Percentiles rank a stretch among this genome's conserved stretches.
These are phyloP conservation scores for Sinelater perroti DNA, from an alignment of 2,888 invertebrate genomes.

Conservation along the genomic window DNA sequence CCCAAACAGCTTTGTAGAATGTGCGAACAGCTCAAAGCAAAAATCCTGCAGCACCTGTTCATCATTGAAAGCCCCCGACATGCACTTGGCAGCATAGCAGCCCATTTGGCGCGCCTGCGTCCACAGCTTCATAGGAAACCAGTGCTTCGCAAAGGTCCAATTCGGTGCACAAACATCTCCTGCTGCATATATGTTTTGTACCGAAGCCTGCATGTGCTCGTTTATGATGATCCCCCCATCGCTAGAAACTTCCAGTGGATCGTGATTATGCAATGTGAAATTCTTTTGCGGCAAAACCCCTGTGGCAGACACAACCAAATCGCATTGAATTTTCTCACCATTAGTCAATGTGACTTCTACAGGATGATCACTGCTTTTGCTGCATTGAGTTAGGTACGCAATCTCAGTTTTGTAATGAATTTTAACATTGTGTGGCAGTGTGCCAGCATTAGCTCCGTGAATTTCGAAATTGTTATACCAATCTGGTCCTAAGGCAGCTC, in stretches of 20 bases:
- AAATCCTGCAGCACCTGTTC: slow-evolving; percentile 86
- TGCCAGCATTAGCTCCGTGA: slow-evolving; percentile 58
- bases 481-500: slow-evolving; percentile 96
- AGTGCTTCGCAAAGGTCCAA: slow-evolving; percentile 81
- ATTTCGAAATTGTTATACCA: slow-evolving; percentile 83
- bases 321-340: slow-evolving; percentile 77
- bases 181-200: slow-evolving; percentile 86
- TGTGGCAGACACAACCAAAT: slow-evolving; percentile 94
- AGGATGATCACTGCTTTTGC: slow-evolving; percentile 65
- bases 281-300: slow-evolving; percentile 82
- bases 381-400: slow-evolving; percentile 53
- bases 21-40: slow-evolving; percentile 97
- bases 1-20: slow-evolving; percentile 94
- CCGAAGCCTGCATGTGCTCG: slow-evolving; percentile 83
- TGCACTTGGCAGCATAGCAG: slow-evolving; percentile 88
- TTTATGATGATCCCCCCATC: slow-evolving; percentile 90
- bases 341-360: slow-evolving; percentile 79
- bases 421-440: slow-evolving; percentile 61
- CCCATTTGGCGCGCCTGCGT: slow-evolving; percentile 99
- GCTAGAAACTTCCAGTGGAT: slow-evolving; percentile 62
- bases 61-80: slow-evolving; percentile 71
- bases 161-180: slow-evolving; percentile 92
- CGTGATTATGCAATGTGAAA: slow-evolving; percentile 63
- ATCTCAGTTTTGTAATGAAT: slow-evolving; percentile 72
- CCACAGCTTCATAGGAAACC: slow-evolving; percentile 97